Conservation (phyloP, 2,888 invertebrate species). For the Ferrisia virgata region DNA sequence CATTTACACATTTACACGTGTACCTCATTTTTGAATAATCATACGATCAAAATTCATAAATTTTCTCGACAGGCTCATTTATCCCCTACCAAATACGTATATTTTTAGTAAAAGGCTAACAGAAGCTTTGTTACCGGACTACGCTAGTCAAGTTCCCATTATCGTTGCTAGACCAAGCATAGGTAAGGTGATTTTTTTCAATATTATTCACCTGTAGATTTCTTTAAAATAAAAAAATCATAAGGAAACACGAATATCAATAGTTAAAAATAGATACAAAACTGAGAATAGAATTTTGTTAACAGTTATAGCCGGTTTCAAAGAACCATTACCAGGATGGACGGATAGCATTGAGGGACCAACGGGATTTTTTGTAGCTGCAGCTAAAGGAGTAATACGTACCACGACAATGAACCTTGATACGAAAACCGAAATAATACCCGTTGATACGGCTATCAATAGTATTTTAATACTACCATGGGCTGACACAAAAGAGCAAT, state of each 20-base stretch:
- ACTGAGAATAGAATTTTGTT: constrained; percentile 55
- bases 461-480: constrained; percentile 70
- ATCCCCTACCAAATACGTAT: constrained; percentile 89
- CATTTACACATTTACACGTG: no score
- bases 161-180: constrained; percentile 89
- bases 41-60: constrained; percentile 56
- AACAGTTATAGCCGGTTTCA: constrained; percentile 60
- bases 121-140: constrained; percentile 76
- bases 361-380: constrained; percentile 76
- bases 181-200: constrained; percentile 80
- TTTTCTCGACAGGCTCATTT: constrained; percentile 56
- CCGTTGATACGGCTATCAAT: constrained; percentile 79
- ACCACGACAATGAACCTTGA: constrained; percentile 76
- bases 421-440: constrained; percentile 72
- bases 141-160: constrained; percentile 75
- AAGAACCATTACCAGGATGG: constrained; percentile 81
- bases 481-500: constrained; percentile 55
- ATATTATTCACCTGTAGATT: no score
- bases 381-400: constrained; percentile 84
- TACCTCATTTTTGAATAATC: no score
- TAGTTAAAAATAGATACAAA: neutral
- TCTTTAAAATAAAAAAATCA: no score
- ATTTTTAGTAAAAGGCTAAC: constrained; percentile 91
- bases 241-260: no score
- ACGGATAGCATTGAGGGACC: constrained; percentile 91